phyloP scores from a whole-genome alignment of 2,113 vertebrate genomes.

The Anser brachyrhynchus region DNA sequence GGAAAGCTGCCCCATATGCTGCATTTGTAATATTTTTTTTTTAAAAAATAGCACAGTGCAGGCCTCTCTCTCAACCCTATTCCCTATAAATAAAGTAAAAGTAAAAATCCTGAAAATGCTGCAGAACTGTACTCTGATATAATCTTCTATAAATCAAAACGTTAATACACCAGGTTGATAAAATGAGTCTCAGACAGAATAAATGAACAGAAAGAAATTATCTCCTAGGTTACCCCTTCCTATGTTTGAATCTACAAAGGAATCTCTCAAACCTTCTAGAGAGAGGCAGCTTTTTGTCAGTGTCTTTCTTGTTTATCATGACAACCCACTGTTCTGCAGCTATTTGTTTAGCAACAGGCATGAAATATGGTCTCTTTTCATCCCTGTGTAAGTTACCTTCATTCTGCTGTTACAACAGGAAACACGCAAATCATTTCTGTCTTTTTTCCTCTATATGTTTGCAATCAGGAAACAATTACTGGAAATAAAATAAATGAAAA shows the following conservation, averaged over 20 bases:
- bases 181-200: not conserved
- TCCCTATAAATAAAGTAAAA: not conserved
- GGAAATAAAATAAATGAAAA: not conserved
- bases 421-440: conserved; percentile 44
- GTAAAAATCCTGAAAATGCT: not conserved
- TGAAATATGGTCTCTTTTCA: conserved; percentile 53
- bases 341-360: conserved; percentile 56
- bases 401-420: conserved; percentile 36
- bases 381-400: not conserved
- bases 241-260: conserved; percentile 20
- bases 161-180: not conserved
- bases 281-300: conserved; percentile 42
- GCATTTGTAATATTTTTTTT: not conserved
- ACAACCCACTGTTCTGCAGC: conserved; percentile 29
- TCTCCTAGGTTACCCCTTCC: conserved; percentile 48
- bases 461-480: conserved; percentile 17
- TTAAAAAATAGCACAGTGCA: not conserved
- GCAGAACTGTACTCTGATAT: not conserved
- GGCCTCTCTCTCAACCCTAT: not conserved
- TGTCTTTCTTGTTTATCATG: conserved; percentile 30
- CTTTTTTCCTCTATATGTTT: not conserved
- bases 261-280: not conserved
- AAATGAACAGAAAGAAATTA: conserved; percentile 25
- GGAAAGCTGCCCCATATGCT: not conserved
- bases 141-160: not conserved